Percentiles rank a stretch among this genome's conserved stretches.
These are phyloP conservation scores for Triplophysa siluroides DNA, from an alignment of 2,113 vertebrate genomes.

Conservation along the genomic window DNA sequence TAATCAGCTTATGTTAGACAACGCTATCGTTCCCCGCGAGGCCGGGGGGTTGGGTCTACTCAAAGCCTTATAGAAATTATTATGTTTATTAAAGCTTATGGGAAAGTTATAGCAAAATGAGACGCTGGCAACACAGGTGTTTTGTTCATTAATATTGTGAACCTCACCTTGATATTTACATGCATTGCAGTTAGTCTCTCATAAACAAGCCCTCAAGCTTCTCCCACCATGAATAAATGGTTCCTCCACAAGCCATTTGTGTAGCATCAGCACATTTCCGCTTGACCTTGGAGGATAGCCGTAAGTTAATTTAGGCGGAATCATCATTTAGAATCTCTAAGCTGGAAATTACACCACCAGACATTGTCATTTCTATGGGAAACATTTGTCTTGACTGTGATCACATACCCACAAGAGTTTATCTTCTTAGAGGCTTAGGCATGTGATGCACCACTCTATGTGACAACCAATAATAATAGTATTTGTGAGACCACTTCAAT, in stretches of 20 bases:
- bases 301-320: constrained; percentile 22
- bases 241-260: constrained; percentile 15
- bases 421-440: background rate
- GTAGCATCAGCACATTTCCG: constrained; percentile 29
- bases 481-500: background rate
- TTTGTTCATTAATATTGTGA: constrained; percentile 19
- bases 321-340: background rate
- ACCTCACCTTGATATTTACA: constrained; percentile 16
- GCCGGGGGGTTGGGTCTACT: constrained; percentile 5
- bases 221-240: constrained; percentile 29
- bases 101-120: background rate
- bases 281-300: constrained; percentile 3
- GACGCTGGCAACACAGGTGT: constrained; percentile 28
- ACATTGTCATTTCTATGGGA: background rate
- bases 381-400: constrained; percentile 7
- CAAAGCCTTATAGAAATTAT: constrained; percentile 8
- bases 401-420: background rate
- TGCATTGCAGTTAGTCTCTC: background rate
- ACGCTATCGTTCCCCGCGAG: background rate
- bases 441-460: background rate
- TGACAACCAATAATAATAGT: background rate
- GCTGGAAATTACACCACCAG: constrained; percentile 3
- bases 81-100: constrained; percentile 1
- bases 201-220: constrained; percentile 1
- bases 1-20: constrained; percentile 27